Conservation (phyloP, 2,113 vertebrate species). For the Psittacara wagleri region DNA sequence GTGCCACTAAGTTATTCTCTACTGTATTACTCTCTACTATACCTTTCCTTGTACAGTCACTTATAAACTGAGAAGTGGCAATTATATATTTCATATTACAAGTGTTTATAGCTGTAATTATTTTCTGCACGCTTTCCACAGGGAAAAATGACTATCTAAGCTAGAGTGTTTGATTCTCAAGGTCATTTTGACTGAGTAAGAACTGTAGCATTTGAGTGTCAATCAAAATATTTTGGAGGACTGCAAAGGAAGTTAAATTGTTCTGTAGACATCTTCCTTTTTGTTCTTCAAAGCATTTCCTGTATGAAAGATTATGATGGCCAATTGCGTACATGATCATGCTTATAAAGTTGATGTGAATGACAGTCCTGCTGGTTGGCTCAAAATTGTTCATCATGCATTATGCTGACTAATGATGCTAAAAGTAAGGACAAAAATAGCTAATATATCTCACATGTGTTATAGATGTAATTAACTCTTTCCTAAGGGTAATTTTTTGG, state of each 20-base stretch:
- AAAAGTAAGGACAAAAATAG: not conserved
- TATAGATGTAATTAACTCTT: not conserved
- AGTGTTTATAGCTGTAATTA: constrained; percentile 5
- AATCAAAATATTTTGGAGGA: not conserved
- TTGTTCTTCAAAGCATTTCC: constrained; percentile 14
- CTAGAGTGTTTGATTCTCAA: not conserved
- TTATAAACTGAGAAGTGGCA: not conserved
- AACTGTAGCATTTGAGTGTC: not conserved
- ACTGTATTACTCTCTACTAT: not conserved
- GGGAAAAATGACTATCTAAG: not conserved
- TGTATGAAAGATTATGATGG: not conserved
- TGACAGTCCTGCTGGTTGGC: not conserved
- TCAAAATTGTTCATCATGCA: not conserved
- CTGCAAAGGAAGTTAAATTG: not conserved
- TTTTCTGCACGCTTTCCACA: not conserved
- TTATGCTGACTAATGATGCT: not conserved
- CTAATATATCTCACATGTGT: not conserved
- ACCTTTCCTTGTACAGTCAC: not conserved
- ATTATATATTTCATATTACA: constrained; percentile 14
- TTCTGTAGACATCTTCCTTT: not conserved
- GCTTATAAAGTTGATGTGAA: not conserved
- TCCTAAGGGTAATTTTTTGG: not conserved
- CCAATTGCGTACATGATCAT: not conserved
- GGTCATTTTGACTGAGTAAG: not conserved
- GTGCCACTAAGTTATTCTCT: not conserved